These are phyloP conservation scores for Plebejus argus DNA, from an alignment of 2,888 invertebrate genomes.

Conservation along the genomic window DNA sequence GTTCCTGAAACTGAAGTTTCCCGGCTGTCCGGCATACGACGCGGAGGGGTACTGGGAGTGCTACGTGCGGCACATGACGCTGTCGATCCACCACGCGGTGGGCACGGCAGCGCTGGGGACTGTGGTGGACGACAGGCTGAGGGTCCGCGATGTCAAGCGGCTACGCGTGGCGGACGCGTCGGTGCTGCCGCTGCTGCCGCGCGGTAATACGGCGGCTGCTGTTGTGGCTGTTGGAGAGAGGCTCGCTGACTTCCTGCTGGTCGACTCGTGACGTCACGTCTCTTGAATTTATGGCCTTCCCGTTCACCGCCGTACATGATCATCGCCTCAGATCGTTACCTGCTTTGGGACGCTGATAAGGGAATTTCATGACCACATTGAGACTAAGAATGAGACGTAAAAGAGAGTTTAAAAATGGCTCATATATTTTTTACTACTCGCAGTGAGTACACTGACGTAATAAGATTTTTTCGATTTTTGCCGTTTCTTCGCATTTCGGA, in stretches of 20 bases:
- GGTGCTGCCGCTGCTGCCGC: constrained; percentile 51
- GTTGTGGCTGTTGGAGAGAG: constrained; percentile 60
- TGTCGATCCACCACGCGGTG: constrained; percentile 53
- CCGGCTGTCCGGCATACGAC: constrained; percentile 49
- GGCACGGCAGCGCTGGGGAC: constrained; percentile 55
- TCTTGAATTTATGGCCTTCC: not conserved
- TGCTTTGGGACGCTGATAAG: no score
- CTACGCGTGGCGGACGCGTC: constrained; percentile 58
- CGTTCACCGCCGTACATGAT: not conserved
- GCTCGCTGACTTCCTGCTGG: constrained; percentile 51
- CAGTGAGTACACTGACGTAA: no score
- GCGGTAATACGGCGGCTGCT: constrained; percentile 58
- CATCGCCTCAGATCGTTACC: no score
- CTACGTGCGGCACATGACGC: constrained; percentile 59
- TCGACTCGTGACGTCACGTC: constrained; percentile 38
- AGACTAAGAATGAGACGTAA: no score
- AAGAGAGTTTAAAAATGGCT: no score
- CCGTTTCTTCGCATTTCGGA: no score
- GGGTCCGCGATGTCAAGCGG: constrained; percentile 52
- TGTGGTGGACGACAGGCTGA: constrained; percentile 55
- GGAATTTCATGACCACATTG: no score
- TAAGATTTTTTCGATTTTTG: no score
- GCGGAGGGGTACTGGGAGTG: constrained; percentile 55
- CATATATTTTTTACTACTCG: no score
- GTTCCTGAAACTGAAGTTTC: constrained; percentile 47